A percentile compares a stretch with the other conserved stretches of the same genome.
These are phyloP conservation scores for Stichodactyla mertensii DNA, from an alignment of 64 coral and sea anemone species.

Conservation along the genomic window DNA sequence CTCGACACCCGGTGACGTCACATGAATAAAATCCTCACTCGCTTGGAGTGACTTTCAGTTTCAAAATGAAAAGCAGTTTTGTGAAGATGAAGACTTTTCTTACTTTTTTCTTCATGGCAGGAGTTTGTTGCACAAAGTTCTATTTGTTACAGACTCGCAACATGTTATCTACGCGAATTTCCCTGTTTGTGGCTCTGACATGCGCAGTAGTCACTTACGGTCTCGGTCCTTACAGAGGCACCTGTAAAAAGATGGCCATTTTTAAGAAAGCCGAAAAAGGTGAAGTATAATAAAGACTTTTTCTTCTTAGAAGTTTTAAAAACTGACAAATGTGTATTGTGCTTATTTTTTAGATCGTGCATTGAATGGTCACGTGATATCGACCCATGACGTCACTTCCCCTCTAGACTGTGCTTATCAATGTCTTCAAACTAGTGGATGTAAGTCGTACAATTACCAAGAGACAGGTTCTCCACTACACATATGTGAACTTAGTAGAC, in stretches of 20 bases:
- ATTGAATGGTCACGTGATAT: conserved; percentile 38
- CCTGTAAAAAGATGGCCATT: background rate
- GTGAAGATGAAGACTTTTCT: too few species aligned
- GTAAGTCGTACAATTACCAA: conserved; percentile 36
- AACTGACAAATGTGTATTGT: background rate
- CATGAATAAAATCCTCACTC: too few species aligned
- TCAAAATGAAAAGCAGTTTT: too few species aligned
- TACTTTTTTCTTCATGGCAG: too few species aligned
- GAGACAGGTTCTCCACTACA: conserved; percentile 29
- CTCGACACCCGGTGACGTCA: too few species aligned
- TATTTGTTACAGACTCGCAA: too few species aligned
- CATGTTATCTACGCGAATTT: background rate
- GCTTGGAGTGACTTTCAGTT: too few species aligned
- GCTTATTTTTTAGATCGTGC: background rate
- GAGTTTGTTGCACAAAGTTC: too few species aligned
- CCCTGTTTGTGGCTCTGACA: background rate
- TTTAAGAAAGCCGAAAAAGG: background rate
- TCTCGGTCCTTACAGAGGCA: background rate
- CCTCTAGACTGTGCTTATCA: conserved; percentile 26
- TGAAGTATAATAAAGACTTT: background rate
- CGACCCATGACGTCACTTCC: background rate
- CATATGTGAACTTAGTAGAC: conserved; percentile 28
- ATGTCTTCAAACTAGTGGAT: conserved; percentile 21
- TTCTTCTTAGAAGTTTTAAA: background rate
- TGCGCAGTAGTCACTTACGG: background rate